Conservation (phyloP, 1,140 invertebrate species). For the Calephelis nemesis region DNA sequence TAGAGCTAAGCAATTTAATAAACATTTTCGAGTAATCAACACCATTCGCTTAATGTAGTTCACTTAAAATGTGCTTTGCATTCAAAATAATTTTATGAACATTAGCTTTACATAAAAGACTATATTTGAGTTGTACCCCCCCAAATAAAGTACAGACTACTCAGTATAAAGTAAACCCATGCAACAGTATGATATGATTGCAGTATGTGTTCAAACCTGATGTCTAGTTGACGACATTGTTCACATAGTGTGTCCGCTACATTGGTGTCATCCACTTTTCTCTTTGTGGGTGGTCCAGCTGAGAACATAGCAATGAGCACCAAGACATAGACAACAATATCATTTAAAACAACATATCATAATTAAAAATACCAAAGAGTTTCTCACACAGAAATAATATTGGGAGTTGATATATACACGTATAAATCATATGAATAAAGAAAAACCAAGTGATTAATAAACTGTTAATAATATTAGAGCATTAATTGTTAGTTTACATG, state of each 20-base stretch:
- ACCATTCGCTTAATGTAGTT: slow-evolving; percentile 1
- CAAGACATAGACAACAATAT: slow-evolving; percentile 11
- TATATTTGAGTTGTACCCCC: not conserved
- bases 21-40: slow-evolving; percentile 1
- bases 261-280: slow-evolving; percentile 8
- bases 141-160: not conserved
- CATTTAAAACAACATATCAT: not conserved
- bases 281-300: slow-evolving; percentile 3
- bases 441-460: too few species aligned
- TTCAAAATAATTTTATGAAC: slow-evolving; percentile 9
- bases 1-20: not conserved
- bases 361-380: not conserved
- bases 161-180: slow-evolving; percentile 7
- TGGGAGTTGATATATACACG: not conserved
- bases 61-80: slow-evolving; percentile 7
- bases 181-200: slow-evolving; percentile 12
- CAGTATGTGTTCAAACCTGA: slow-evolving; percentile 10
- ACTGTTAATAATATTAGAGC: too few species aligned
- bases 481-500: too few species aligned
- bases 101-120: slow-evolving; percentile 3
- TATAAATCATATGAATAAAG: too few species aligned
- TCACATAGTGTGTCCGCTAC: slow-evolving; percentile 3
- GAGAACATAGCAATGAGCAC: slow-evolving; percentile 11
- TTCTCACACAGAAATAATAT: not conserved
- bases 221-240: slow-evolving; percentile 2